Base-by-base conservation (phyloP, 2,888 invertebrate species). In the Vanessa cardui region DNA sequence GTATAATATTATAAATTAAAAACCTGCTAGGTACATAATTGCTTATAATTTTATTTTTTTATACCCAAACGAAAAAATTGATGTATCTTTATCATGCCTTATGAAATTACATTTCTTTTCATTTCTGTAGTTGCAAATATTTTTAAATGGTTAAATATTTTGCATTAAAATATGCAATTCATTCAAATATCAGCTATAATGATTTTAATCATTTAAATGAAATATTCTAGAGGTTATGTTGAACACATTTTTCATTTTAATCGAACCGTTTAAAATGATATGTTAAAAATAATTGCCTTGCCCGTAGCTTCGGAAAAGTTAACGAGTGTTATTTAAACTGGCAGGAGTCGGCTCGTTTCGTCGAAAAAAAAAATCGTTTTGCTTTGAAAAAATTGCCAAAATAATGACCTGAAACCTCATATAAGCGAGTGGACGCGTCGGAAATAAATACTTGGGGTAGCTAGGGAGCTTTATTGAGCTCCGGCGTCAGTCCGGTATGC, bases 321-420 rank as follows among this genome's bases (percentile, higher is more conserved):
- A 91, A 91, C 89, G 90, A 90, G 90, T 84, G 89, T 84, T 90
- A 89, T 90, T 91, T 89, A 88, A 75, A 86, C 80, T 80, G 80
- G 76, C 77, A 70, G 72, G 74, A 77, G 79, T 74, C 74, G 76
- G 82, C 80, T 80, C 83, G 82, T 83, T 83, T 77, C 77, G 79
- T 77, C 26, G 12, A 18, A 68, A 69, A 75, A 85, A 87, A 89
- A 90, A 89, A 82, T n/a, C 82, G 83, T 83, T 81, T 76, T 77
- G 81, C 88, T 89, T 89, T 90, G 87, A 89, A 90, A 90, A 86
- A 85, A 84, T 86, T 83, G 72, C 82, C 78, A 79, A 84, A 90
- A 91, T 88, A 90, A 91, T 88, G 86, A 89, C 86, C 86, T 86
- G 84, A 88, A 90, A 88, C 88, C n/a, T 89, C 90, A 87, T 89